phyloP scores from a whole-genome alignment of 2,888 invertebrate genomes.

The Caenorhabditis sp. region DNA sequence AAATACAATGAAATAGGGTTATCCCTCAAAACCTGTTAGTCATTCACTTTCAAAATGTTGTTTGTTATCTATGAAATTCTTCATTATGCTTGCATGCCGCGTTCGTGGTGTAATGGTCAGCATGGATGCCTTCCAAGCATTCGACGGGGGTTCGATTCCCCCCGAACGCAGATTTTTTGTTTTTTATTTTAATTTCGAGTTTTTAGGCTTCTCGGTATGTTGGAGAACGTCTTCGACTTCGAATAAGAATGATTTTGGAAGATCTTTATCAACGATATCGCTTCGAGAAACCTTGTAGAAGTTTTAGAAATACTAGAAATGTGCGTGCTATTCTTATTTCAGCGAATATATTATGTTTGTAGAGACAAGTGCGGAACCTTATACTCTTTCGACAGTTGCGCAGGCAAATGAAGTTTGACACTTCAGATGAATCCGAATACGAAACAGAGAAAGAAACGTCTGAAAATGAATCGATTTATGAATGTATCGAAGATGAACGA shows the following conservation, averaged over 20 bases:
- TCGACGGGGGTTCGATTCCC: conserved; percentile 57
- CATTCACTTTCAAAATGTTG: too few species aligned
- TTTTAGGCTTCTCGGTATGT: background rate
- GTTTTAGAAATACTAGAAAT: background rate
- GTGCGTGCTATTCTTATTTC: background rate
- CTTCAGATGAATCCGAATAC: too few species aligned
- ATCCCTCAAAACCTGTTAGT: too few species aligned
- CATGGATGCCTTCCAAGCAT: conserved; percentile 59
- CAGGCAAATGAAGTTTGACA: too few species aligned
- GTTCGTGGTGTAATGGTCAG: conserved; percentile 58
- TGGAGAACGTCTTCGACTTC: background rate
- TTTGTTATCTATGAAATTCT: background rate
- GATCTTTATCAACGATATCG: background rate
- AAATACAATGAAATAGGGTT: background rate
- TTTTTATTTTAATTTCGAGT: background rate
- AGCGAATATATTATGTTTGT: too few species aligned
- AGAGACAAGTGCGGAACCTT: too few species aligned
- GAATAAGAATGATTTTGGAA: background rate
- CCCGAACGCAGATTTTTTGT: conserved; percentile 37
- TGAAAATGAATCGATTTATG: too few species aligned
- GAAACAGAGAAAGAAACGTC: too few species aligned
- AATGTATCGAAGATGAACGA: too few species aligned
- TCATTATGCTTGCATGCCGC: conserved; percentile 4
- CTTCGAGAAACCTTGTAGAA: background rate
- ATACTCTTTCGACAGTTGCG: too few species aligned